Evolutionary conservation across 2,113 vertebrate species (phyloP), one percentile per base, ranked within the genome.

Genomic region (Junco hyemalis): DNA sequence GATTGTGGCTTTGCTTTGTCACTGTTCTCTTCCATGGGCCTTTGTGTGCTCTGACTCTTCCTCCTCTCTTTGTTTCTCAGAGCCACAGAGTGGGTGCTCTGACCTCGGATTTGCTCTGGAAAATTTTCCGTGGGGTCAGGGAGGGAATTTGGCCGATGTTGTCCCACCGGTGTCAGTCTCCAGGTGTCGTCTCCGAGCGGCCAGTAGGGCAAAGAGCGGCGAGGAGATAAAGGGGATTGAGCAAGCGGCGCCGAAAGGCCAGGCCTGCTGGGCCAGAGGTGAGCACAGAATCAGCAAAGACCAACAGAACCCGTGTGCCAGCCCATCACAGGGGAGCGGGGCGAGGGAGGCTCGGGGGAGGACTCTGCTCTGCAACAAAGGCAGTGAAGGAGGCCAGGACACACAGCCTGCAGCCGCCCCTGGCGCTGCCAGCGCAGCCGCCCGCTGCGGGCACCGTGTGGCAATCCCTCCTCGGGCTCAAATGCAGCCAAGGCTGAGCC

Each of bases 171-270:
- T 85, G 93, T 93, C 93, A 48, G 80, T 92, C 88, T 50, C 93
- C 93, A 93, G 95, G 93, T 95, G 91, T 95, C 90, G 50, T 94
- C 93, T 65, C 96, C 59, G 29, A 8, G 61, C 36, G 33, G 59
- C 81, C 3, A 79, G 33, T 69, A 51, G 97, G 96, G 93, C 97
- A 97, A 97, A 97, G 97, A 97, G 95, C 95, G 86, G 8, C 40
- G 1, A 0, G 81, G 3, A 96, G 95, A 97, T 97, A 96, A 97
- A 90, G 84, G 1, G 77, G 88, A 86, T 97, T 97, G 97, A 96
- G 96, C 97, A 97, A 97, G 22, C 65, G 2, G 77, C 24, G 2
- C 85, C 28, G 84, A 90, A 45, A 93, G 91, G 84, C 78, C 90
- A 44, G 78, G 93, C 90, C 74, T 45, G 96, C 81, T 60, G 35